Evolutionary conservation across 2,888 invertebrate genomes (phyloP).

Genomic region (Cryptus armator): DNA sequence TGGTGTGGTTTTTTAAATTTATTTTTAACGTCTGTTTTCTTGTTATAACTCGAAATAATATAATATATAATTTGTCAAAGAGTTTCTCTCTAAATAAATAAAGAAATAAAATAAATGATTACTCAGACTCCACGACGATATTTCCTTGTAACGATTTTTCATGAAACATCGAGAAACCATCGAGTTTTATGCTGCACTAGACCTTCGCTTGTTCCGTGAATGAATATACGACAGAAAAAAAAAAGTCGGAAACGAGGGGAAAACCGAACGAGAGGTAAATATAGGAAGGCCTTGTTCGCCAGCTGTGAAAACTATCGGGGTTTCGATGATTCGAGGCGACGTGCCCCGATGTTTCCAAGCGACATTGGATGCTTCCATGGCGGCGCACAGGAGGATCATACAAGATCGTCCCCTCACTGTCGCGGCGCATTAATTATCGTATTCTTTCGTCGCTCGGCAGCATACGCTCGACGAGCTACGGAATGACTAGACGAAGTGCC

Average conservation of each 20-base stretch:
- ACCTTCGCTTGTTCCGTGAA: background rate
- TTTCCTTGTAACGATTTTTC: too few relatives aligned
- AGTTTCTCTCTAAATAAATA: too few relatives aligned
- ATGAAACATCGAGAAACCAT: too few relatives aligned
- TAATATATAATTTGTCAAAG: too few relatives aligned
- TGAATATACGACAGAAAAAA: constrained; percentile 2
- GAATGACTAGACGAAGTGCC: constrained; percentile 16
- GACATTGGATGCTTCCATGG: constrained; percentile 18
- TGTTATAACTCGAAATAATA: too few relatives aligned
- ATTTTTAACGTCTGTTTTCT: too few relatives aligned
- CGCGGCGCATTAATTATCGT: constrained; percentile 39
- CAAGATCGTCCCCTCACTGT: constrained; percentile 35
- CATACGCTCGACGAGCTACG: constrained; percentile 12
- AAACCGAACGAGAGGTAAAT: constrained; percentile 24
- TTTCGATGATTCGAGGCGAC: constrained; percentile 24
- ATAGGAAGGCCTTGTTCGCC: constrained; percentile 18
- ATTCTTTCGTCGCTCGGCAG: constrained; percentile 19
- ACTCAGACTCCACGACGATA: too few relatives aligned
- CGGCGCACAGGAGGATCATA: background rate
- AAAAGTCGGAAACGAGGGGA: background rate
- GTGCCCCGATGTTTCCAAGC: constrained; percentile 14
- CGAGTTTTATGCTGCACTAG: constrained; percentile 1
- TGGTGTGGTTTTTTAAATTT: too few relatives aligned
- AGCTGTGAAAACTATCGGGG: constrained; percentile 42
- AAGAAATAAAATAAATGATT: too few relatives aligned